Evolutionary conservation across 2,888 invertebrate genomes (phyloP).

Genomic region (Cyclophora albipunctata): DNA sequence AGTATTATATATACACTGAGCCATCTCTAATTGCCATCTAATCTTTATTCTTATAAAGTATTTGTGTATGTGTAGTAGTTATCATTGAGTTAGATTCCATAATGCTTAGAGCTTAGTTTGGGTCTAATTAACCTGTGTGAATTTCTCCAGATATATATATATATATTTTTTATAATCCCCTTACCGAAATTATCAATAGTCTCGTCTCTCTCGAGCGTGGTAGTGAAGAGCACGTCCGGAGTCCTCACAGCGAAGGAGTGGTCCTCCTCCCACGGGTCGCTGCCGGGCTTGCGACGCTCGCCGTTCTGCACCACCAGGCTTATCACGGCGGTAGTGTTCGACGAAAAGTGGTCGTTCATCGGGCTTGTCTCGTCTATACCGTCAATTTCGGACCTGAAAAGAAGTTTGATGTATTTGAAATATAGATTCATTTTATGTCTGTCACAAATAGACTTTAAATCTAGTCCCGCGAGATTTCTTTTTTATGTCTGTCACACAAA

Average conservation of each 20-base stretch:
- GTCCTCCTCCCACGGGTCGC: conserved; percentile 85
- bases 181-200: conserved; percentile 88
- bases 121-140: too few relatives aligned
- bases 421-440: too few relatives aligned
- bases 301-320: conserved; percentile 83
- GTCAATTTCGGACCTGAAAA: conserved; percentile 82
- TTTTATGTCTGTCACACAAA: too few relatives aligned
- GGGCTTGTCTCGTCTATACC: conserved; percentile 81
- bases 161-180: conserved; percentile 6
- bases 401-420: background rate
- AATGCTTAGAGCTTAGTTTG: too few relatives aligned
- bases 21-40: too few relatives aligned
- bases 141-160: too few relatives aligned
- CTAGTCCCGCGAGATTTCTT: too few relatives aligned
- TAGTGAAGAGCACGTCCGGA: conserved; percentile 80
- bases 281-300: conserved; percentile 79
- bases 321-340: conserved; percentile 80
- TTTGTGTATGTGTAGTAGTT: too few relatives aligned
- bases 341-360: conserved; percentile 81
- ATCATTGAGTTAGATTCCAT: too few relatives aligned
- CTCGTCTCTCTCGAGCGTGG: conserved; percentile 87
- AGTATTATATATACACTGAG: too few relatives aligned
- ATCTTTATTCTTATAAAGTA: too few relatives aligned
- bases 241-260: conserved; percentile 67
- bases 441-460: too few relatives aligned